Conservation (phyloP, 1,140 invertebrate genomes). For the Zaprionus africanus region DNA sequence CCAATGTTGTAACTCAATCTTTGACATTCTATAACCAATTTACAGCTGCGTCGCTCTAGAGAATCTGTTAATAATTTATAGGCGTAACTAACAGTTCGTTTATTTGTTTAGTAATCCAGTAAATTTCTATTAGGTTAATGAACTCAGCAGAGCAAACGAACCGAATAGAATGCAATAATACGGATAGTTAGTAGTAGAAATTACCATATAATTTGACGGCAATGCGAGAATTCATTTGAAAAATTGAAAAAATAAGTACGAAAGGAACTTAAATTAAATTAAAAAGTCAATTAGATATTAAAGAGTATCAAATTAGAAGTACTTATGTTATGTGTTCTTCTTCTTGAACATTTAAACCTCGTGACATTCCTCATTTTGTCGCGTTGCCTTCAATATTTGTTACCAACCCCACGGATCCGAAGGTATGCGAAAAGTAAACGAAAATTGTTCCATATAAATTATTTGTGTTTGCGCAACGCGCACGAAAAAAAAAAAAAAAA, state of each 20-base stretch:
- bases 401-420: background rate
- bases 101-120: conserved; percentile 10
- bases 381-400: conserved; percentile 18
- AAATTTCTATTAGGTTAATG: conserved; percentile 5
- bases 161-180: background rate
- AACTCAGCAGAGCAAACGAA: background rate
- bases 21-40: background rate
- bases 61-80: background rate
- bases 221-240: background rate
- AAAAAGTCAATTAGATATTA: background rate
- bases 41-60: background rate
- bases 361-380: conserved; percentile 7
- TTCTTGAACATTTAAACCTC: background rate
- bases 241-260: background rate
- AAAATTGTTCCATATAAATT: conserved; percentile 56
- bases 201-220: background rate
- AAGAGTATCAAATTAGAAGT: too few species aligned
- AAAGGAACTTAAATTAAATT: background rate
- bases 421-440: conserved; percentile 52
- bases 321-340: background rate
- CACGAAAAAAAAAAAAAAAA: conserved; percentile 15
- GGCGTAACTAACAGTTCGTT: background rate
- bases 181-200: background rate
- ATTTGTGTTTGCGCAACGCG: conserved; percentile 50
- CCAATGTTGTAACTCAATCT: background rate